Evolutionary conservation across 2,888 invertebrate genomes (phyloP), one percentile per base, ranked within the genome.

Genomic region (Alitta virens): DNA sequence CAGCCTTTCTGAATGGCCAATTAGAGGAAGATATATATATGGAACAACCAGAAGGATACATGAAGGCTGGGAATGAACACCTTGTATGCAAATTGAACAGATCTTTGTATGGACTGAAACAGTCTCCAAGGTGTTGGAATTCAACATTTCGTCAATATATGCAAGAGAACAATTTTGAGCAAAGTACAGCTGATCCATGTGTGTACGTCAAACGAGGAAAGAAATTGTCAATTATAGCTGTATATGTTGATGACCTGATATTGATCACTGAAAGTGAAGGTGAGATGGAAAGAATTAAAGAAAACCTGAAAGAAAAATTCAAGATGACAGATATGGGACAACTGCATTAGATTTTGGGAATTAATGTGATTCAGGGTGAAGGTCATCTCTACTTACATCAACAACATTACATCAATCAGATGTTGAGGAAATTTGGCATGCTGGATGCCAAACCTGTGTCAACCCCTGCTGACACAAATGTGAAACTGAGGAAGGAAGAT

Each of bases 71-170:
- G 12, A 5, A 33, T 7, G 33, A 33, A 21, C 18, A 56, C n/a
- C 5, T 38, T 16, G 66, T 71, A 0, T 70, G 69, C 52, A 60
- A 53, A 56, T 50, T 72, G 1, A 23, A 56, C 18, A 67, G 66
- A 33, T 61, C 62, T 16, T 18, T 73, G 1, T 73, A 73, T 56
- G 71, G 72, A 1, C 60, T 73, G 1, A 74, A 72, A 49, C 69
- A 73, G 62, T 54, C 70, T 1, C 66, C 68, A 2, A n/a, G 68
- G 18, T 63, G 60, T 1, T 74, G 72, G 70, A 64, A 67, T 25
- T 23, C 66, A 16, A 60, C 46, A 12, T 60, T 74, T 49, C 38
- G 12, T 21, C 7, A n/a, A 2, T 49, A 38, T 12, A 55, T 71
- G 27, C 54, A 55, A 33, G 14, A 51, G 18, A 23, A 60, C 16